phyloP scores from a whole-genome alignment of 2,888 invertebrate genomes.

The Boloria selene region DNA sequence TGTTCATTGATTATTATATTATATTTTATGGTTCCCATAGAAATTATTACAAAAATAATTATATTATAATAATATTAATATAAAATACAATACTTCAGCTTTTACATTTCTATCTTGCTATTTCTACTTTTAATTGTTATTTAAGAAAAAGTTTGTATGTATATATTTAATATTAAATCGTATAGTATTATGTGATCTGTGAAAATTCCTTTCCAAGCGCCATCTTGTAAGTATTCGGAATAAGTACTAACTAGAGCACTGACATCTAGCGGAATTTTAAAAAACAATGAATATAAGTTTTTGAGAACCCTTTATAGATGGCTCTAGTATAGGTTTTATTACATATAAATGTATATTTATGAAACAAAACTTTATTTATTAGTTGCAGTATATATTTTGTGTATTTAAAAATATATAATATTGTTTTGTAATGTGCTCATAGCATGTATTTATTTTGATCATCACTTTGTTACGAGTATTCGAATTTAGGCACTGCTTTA shows the following conservation, averaged over 20 bases:
- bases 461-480: constrained; percentile 29
- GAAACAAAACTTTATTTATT: neutral
- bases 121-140: no score
- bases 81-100: no score
- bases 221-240: constrained; percentile 9
- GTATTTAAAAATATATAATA: no score
- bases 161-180: no score
- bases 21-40: no score
- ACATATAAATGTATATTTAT: neutral
- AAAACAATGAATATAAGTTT: neutral
- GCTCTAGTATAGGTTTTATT: neutral
- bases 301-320: neutral
- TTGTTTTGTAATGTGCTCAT: no score
- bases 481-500: constrained; percentile 55
- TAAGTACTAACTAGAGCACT: neutral
- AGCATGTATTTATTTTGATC: neutral
- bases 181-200: no score
- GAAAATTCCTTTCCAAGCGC: neutral
- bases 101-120: no score
- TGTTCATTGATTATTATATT: no score
- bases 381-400: neutral
- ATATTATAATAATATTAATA: no score
- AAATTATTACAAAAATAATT: no score
- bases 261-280: neutral
- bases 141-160: no score